Conservation (phyloP, 2,888 invertebrate genomes). For the Lapara coniferarum region DNA sequence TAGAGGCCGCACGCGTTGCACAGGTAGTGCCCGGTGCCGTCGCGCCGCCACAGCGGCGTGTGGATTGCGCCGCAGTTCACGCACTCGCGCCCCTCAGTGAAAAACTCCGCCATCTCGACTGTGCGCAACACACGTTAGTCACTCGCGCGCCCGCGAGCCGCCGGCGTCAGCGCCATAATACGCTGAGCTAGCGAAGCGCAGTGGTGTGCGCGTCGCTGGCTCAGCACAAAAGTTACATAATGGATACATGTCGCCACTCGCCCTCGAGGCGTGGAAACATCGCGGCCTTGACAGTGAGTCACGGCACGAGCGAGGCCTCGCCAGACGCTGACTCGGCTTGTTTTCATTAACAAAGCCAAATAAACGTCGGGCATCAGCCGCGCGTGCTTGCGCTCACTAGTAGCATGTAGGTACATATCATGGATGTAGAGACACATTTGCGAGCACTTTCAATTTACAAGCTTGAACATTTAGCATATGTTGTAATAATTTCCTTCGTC, state of each 20-base stretch:
- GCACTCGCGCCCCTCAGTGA: conserved; percentile 97
- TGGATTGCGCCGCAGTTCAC: conserved; percentile 99
- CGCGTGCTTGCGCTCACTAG: neutral
- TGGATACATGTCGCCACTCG: neutral
- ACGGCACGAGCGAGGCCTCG: conserved; percentile 35
- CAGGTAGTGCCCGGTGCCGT: conserved; percentile 99
- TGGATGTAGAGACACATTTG: neutral
- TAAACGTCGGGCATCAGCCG: neutral
- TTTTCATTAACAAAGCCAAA: conserved; percentile 22
- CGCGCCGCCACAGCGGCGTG: conserved; percentile 99
- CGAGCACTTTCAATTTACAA: neutral
- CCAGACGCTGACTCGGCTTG: conserved; percentile 32
- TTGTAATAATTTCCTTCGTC: too few species aligned
- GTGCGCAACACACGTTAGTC: conserved; percentile 53
- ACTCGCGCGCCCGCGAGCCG: conserved; percentile 32
- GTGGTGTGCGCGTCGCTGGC: neutral
- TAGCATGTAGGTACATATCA: too few species aligned
- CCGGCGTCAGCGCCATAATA: conserved; percentile 30
- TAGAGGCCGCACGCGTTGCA: conserved; percentile 99
- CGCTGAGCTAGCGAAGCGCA: conserved; percentile 41
- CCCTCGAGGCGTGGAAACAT: conserved; percentile 7
- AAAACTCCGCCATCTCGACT: conserved; percentile 89
- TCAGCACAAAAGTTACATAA: conserved; percentile 16
- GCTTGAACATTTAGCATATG: too few species aligned
- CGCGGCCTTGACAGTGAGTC: conserved; percentile 54